Percentiles rank a stretch among this genome's conserved stretches.
Conservation (phyloP, 1,140 invertebrate genomes). For the Drosophila pandora region DNA sequence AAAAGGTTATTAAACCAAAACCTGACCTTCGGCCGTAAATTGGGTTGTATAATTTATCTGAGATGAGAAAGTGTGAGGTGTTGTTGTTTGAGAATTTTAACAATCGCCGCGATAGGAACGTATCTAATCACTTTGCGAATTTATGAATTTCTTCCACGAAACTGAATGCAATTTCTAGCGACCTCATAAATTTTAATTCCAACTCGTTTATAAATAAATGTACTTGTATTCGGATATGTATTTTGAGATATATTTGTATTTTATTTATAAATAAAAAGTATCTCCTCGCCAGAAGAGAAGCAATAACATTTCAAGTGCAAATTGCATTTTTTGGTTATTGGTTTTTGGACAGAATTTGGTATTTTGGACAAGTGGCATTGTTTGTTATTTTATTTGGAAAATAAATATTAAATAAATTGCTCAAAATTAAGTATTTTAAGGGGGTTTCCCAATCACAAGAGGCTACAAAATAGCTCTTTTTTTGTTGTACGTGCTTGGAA, state of each 20-base stretch:
- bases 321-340: no score
- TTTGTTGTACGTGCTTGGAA: conserved; percentile 41
- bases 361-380: neutral
- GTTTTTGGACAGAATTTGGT: no score
- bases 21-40: conserved; percentile 36
- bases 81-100: conserved; percentile 4
- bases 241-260: conserved; percentile 9
- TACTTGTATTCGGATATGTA: conserved; percentile 27
- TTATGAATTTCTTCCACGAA: conserved; percentile 29
- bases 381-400: conserved; percentile 35
- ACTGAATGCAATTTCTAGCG: conserved; percentile 29
- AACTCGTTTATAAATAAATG: conserved; percentile 33
- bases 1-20: conserved; percentile 39
- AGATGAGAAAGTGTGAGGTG: neutral
- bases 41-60: conserved; percentile 27
- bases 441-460: no score
- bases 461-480: no score
- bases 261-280: neutral
- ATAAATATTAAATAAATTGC: conserved; percentile 23
- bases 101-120: conserved; percentile 12
- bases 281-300: no score
- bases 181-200: conserved; percentile 33
- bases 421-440: neutral
- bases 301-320: no score
- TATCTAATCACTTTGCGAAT: conserved; percentile 27